phyloP scores from a whole-genome alignment of 2,113 vertebrate species.

The Orthonyx spaldingii region DNA sequence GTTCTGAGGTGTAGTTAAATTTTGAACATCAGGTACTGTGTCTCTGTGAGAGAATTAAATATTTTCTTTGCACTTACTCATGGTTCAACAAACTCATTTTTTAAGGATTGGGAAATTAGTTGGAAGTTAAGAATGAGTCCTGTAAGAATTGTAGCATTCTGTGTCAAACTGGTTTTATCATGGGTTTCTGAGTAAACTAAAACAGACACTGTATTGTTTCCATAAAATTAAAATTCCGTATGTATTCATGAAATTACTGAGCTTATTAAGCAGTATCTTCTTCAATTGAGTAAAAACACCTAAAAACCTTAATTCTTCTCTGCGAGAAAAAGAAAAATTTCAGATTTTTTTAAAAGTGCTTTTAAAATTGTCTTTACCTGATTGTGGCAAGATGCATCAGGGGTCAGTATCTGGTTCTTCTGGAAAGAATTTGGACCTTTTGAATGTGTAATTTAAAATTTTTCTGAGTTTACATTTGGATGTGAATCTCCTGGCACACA shows the following conservation, averaged over 20 bases:
- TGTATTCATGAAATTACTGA: background rate
- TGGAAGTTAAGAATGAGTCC: background rate
- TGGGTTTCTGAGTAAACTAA: background rate
- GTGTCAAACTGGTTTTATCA: background rate
- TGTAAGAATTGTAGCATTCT: background rate
- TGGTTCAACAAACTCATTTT: background rate
- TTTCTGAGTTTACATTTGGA: background rate
- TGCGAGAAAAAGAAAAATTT: background rate
- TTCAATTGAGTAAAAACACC: background rate
- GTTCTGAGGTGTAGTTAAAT: background rate
- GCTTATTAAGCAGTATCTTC: background rate
- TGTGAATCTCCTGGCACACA: background rate
- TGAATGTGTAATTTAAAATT: background rate
- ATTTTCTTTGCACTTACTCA: background rate
- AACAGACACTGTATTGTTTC: background rate
- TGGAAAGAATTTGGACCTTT: background rate
- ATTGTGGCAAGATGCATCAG: background rate
- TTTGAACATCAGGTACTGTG: background rate
- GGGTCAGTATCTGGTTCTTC: background rate
- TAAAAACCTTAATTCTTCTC: background rate
- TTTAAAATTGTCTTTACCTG: background rate
- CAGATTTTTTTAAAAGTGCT: background rate
- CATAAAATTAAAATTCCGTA: background rate
- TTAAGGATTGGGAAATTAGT: background rate
- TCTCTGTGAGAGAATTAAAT: background rate